Evolutionary conservation across 2,888 invertebrate species (phyloP).

Genomic region (Chaetogeoica ovagalla): DNA sequence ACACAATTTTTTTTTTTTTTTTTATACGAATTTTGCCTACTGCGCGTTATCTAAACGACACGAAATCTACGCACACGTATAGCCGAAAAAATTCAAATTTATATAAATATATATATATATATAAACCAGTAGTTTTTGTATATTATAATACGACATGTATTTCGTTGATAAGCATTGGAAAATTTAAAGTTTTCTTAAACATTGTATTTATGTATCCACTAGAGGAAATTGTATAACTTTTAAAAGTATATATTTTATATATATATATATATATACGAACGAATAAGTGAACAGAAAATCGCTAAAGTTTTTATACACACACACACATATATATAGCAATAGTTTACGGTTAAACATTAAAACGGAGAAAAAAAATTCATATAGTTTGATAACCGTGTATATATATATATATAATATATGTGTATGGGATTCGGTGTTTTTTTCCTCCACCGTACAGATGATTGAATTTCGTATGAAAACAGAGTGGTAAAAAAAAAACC

Average conservation of each 20-base stretch:
- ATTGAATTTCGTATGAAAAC: neutral
- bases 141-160: neutral
- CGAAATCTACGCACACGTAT: too few relatives aligned
- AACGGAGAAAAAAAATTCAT: neutral
- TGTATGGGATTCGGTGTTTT: too few relatives aligned
- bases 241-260: neutral
- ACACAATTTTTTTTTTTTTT: too few relatives aligned
- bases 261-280: neutral
- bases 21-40: too few relatives aligned
- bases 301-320: neutral
- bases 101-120: too few relatives aligned
- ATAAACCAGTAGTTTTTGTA: too few relatives aligned
- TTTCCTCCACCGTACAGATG: neutral
- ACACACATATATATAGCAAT: too few relatives aligned
- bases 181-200: neutral
- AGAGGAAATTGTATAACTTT: constrained; percentile 16
- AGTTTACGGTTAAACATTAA: neutral
- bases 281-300: constrained; percentile 5
- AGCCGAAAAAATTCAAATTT: too few relatives aligned
- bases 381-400: too few relatives aligned
- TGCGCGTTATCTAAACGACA: too few relatives aligned
- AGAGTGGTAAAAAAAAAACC: too few relatives aligned
- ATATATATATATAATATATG: too few relatives aligned
- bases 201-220: neutral
- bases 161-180: neutral